Evolutionary conservation across 1,140 invertebrate species (phyloP).

Genomic region (Bradynema listronoti): DNA sequence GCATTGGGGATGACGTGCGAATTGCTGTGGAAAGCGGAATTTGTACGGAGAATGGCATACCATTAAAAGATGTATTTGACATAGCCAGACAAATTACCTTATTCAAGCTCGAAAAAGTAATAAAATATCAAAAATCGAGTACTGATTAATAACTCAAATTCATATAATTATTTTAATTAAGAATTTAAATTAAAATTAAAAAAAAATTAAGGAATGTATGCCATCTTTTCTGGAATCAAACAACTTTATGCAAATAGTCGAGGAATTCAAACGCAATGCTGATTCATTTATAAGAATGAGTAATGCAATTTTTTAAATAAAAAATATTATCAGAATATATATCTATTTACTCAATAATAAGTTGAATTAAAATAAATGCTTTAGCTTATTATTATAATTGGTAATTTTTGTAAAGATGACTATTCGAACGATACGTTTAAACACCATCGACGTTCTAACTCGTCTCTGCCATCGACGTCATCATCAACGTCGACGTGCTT

Average conservation of each 20-base stretch:
- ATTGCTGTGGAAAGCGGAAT: conserved; percentile 8
- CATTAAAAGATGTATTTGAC: conserved; percentile 12
- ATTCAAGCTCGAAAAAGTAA: conserved; percentile 10
- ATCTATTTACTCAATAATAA: too few relatives aligned
- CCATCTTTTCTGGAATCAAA: conserved; percentile 9
- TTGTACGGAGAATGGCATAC: conserved; percentile 13
- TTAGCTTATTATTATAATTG: too few relatives aligned
- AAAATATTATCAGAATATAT: too few relatives aligned
- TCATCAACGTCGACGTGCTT: too few relatives aligned
- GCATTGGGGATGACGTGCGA: conserved; percentile 12
- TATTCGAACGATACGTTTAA: too few relatives aligned
- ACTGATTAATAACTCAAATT: neutral
- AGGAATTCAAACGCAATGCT: neutral
- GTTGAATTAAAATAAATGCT: too few relatives aligned
- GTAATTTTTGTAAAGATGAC: too few relatives aligned
- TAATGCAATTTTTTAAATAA: too few relatives aligned
- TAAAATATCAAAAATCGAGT: too few relatives aligned
- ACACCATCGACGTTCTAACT: too few relatives aligned
- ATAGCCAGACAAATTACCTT: conserved; percentile 10
- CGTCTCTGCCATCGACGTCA: too few relatives aligned
- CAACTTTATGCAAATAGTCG: conserved; percentile 1
- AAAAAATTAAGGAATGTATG: conserved; percentile 4
- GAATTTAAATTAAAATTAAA: neutral
- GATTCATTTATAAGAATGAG: too few relatives aligned
- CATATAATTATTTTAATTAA: neutral